These are phyloP conservation scores for Pediacus dermestoides DNA, from an alignment of 2,888 invertebrate genomes.

Conservation along the genomic window DNA sequence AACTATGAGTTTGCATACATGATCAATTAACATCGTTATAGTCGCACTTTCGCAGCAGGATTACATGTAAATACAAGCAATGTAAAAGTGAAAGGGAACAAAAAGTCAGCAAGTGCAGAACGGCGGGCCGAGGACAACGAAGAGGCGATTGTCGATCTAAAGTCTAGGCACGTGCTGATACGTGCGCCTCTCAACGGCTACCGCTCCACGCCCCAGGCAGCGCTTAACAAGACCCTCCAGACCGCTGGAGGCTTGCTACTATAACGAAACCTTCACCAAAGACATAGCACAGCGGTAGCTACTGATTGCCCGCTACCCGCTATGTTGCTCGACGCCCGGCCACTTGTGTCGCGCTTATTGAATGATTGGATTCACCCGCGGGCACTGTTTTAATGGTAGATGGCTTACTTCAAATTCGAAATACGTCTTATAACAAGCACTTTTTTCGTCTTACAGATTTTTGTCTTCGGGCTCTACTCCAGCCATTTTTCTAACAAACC, in stretches of 20 bases:
- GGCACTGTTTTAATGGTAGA: slow-evolving; percentile 46
- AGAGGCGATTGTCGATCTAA: slow-evolving; percentile 30
- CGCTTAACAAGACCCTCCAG: slow-evolving; percentile 42
- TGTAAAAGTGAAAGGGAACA: slow-evolving; percentile 31
- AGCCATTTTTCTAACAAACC: too few species aligned
- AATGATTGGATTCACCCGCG: slow-evolving; percentile 42
- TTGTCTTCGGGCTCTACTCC: too few species aligned
- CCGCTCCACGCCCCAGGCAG: slow-evolving; percentile 31
- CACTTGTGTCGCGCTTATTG: slow-evolving; percentile 40
- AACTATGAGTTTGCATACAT: too few species aligned
- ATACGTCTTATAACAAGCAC: slow-evolving; percentile 35
- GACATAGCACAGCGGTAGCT: slow-evolving; percentile 26
- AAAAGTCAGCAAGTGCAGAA: slow-evolving; percentile 34
- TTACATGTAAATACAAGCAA: slow-evolving; percentile 16
- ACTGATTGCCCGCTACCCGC: slow-evolving; percentile 36
- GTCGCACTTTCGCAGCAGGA: slow-evolving; percentile 12
- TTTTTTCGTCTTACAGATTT: too few species aligned
- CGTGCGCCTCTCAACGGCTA: slow-evolving; percentile 38
- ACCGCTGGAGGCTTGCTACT: slow-evolving; percentile 29
- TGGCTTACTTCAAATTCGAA: slow-evolving; percentile 39
- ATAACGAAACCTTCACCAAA: slow-evolving; percentile 32
- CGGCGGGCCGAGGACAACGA: slow-evolving; percentile 16
- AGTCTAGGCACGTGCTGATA: slow-evolving; percentile 41
- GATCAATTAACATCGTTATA: too few species aligned
- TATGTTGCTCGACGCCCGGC: slow-evolving; percentile 30